Percentiles rank a stretch among this genome's conserved stretches.
Evolutionary conservation across 2,113 vertebrate species (phyloP).

Genomic region (Gambusia affinis): DNA sequence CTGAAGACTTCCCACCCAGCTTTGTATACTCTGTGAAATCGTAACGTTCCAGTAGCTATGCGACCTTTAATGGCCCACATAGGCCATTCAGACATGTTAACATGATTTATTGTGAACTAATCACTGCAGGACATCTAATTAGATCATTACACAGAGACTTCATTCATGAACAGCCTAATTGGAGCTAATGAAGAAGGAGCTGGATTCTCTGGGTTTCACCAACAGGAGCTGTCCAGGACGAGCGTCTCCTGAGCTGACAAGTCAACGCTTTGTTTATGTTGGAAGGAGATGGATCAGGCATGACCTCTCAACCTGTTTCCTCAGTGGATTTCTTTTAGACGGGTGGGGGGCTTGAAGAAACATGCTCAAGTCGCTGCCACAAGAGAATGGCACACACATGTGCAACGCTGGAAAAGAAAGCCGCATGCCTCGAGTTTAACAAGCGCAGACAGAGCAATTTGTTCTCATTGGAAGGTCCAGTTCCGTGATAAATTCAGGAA

Average conservation of each 20-base stretch:
- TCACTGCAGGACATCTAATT: slow-evolving; percentile 33
- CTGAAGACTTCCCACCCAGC: slow-evolving; percentile 27
- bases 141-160: slow-evolving; percentile 43
- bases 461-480: slow-evolving; percentile 11
- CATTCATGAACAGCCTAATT: slow-evolving; percentile 44
- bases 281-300: slow-evolving; percentile 46
- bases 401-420: slow-evolving; percentile 17
- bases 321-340: slow-evolving; percentile 28
- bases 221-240: slow-evolving; percentile 1
- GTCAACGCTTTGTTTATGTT: slow-evolving; percentile 56
- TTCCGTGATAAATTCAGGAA: not conserved
- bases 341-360: slow-evolving; percentile 17
- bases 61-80: slow-evolving; percentile 33
- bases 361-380: not conserved
- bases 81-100: slow-evolving; percentile 29
- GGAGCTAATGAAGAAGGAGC: slow-evolving; percentile 20
- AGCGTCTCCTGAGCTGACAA: slow-evolving; percentile 29
- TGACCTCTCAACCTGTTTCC: slow-evolving; percentile 62
- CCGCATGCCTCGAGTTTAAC: slow-evolving; percentile 20
- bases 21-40: slow-evolving; percentile 26
- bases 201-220: slow-evolving; percentile 10
- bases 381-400: slow-evolving; percentile 23
- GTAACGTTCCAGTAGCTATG: not conserved
- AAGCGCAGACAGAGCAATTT: slow-evolving; percentile 30
- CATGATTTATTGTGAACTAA: slow-evolving; percentile 36